These are phyloP conservation scores for Agrochola lota DNA, from an alignment of 2,888 invertebrate species.

Conservation along the genomic window DNA sequence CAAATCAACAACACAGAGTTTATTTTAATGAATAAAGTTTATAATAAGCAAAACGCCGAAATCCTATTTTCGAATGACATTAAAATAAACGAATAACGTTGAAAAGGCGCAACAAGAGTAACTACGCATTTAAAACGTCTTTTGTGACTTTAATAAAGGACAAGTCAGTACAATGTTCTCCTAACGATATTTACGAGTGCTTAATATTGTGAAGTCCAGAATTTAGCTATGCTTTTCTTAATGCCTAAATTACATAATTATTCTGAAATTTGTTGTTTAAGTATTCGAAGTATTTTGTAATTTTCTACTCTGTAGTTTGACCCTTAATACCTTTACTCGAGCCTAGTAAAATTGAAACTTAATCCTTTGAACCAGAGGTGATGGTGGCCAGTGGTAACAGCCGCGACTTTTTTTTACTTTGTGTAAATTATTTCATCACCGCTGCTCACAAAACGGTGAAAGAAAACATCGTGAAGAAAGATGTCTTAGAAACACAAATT, in stretches of 20 bases:
- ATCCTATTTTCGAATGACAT: constrained; percentile 10
- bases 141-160: background rate
- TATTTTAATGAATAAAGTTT: constrained; percentile 36
- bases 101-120: background rate
- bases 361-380: background rate
- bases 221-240: background rate
- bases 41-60: constrained; percentile 1
- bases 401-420: too few relatives aligned
- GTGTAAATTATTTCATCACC: too few relatives aligned
- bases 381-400: too few relatives aligned
- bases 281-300: background rate
- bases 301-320: background rate
- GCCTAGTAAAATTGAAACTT: background rate
- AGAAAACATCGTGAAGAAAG: too few relatives aligned
- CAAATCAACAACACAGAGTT: constrained; percentile 18
- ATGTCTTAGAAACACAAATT: too few relatives aligned
- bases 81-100: constrained; percentile 5
- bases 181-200: constrained; percentile 1
- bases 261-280: background rate
- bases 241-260: background rate
- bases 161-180: background rate
- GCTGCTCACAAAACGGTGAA: too few relatives aligned
- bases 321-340: background rate
- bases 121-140: background rate
- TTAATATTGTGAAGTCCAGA: background rate